A percentile compares a stretch with the other conserved stretches of the same genome.
phyloP scores from a whole-genome alignment of 2,113 vertebrate genomes.

The Petrocephalus zakoni region DNA sequence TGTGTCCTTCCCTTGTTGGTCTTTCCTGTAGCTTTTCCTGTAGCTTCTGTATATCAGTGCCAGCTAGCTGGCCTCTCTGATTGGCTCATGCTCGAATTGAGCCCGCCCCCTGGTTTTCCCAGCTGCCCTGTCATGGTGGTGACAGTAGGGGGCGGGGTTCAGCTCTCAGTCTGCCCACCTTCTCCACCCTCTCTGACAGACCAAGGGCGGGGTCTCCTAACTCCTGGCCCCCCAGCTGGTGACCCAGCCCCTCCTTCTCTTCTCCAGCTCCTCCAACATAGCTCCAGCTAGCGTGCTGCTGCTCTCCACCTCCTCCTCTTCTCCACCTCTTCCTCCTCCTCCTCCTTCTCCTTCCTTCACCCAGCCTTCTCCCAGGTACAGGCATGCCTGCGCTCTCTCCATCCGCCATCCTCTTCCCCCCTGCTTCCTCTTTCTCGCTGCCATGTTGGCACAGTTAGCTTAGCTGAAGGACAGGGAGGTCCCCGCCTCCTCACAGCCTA shows the following conservation, averaged over 20 bases:
- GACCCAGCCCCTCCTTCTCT: slow-evolving; percentile 30
- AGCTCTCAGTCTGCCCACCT: neutral
- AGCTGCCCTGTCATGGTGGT: neutral
- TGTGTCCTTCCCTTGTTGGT: neutral
- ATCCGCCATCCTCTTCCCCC: neutral
- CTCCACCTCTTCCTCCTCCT: slow-evolving; percentile 30
- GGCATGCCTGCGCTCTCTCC: slow-evolving; percentile 42
- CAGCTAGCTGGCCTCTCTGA: neutral
- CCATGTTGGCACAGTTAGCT: neutral
- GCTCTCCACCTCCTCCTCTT: slow-evolving; percentile 61
- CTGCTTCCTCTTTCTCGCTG: neutral
- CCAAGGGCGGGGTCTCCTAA: slow-evolving; percentile 4
- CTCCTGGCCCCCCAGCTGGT: slow-evolving; percentile 25
- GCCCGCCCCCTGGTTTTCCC: slow-evolving; percentile 31
- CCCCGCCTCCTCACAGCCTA: neutral
- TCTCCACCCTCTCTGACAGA: slow-evolving; percentile 5
- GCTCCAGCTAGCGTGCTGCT: slow-evolving; percentile 61
- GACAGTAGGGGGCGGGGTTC: neutral
- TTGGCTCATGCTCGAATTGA: slow-evolving; percentile 20
- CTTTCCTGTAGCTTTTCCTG: neutral
- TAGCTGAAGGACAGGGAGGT: slow-evolving; percentile 26
- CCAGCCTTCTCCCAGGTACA: slow-evolving; percentile 58
- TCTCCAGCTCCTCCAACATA: slow-evolving; percentile 58
- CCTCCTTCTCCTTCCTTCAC: slow-evolving; percentile 60
- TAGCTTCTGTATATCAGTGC: neutral